phyloP scores from a whole-genome alignment of 2,113 vertebrate species.

The Gallinago media region DNA sequence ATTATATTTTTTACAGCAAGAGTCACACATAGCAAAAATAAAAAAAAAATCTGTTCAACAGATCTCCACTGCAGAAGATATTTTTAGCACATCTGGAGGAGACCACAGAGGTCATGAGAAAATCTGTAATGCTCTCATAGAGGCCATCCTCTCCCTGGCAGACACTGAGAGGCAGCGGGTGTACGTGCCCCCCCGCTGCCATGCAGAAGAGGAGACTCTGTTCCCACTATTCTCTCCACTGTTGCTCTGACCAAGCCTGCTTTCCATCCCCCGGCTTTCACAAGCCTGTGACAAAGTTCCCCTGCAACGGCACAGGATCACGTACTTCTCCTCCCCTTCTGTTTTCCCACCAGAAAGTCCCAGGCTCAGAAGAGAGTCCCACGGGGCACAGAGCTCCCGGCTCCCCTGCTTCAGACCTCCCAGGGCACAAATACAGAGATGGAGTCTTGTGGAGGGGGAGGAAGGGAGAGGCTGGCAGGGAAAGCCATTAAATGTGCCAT shows the following conservation, averaged over 20 bases:
- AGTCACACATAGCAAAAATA: neutral
- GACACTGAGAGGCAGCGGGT: neutral
- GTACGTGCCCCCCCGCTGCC: neutral
- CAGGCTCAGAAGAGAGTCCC: neutral
- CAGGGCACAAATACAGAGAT: neutral
- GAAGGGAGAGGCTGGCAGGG: neutral
- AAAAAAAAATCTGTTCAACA: neutral
- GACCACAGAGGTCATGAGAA: conserved; percentile 1
- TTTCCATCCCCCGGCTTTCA: neutral
- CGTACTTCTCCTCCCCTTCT: neutral
- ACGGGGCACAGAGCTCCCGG: accelerated
- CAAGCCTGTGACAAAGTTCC: neutral
- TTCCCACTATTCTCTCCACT: neutral
- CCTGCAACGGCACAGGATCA: neutral
- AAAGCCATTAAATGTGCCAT: neutral
- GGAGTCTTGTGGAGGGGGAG: neutral
- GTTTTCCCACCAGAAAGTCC: neutral
- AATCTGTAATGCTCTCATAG: neutral
- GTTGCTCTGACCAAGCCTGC: neutral
- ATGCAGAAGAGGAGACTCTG: neutral
- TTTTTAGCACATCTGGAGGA: neutral
- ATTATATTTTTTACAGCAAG: neutral
- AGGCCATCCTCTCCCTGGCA: neutral
- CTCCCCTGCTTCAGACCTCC: neutral
- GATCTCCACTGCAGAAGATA: neutral